Evolutionary conservation across 2,888 invertebrate species (phyloP).

Genomic region (Drosophila niveifrons): DNA sequence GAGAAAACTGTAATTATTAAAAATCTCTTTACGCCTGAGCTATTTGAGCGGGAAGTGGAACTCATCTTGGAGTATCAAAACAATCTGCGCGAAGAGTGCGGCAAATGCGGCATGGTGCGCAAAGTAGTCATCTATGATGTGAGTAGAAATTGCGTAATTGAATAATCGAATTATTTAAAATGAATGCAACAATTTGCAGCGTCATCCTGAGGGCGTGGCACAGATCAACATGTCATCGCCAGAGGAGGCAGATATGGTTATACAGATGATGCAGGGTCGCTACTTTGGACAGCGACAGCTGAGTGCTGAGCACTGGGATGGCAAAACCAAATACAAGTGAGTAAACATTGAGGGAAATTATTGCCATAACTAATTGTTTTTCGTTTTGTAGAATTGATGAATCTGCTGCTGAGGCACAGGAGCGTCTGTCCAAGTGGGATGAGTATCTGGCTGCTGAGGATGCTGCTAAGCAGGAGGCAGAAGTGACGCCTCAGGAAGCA

Average conservation of each 20-base stretch:
- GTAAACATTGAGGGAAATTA: slow-evolving; percentile 28
- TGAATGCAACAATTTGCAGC: slow-evolving; percentile 84
- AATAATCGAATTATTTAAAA: neutral
- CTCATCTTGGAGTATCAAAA: slow-evolving; percentile 96
- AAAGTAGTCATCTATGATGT: slow-evolving; percentile 97
- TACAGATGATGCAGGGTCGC: slow-evolving; percentile 94
- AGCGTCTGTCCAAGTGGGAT: slow-evolving; percentile 95
- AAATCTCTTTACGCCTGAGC: slow-evolving; percentile 95
- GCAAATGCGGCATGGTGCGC: slow-evolving; percentile 95
- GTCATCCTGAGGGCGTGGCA: slow-evolving; percentile 97
- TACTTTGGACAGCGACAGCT: slow-evolving; percentile 95
- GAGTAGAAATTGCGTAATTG: slow-evolving; percentile 83
- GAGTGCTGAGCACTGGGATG: slow-evolving; percentile 96
- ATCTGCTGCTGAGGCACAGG: slow-evolving; percentile 93
- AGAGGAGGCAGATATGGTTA: slow-evolving; percentile 96
- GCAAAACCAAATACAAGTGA: slow-evolving; percentile 95
- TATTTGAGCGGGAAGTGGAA: slow-evolving; percentile 95
- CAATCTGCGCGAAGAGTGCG: slow-evolving; percentile 94
- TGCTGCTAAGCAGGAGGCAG: slow-evolving; percentile 81
- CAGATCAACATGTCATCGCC: slow-evolving; percentile 95
- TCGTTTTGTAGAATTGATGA: slow-evolving; percentile 89
- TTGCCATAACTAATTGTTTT: neutral
- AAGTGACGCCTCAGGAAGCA: slow-evolving; percentile 12
- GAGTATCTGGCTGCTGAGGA: slow-evolving; percentile 90
- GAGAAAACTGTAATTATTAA: slow-evolving; percentile 97